phyloP scores from a whole-genome alignment of 2,888 invertebrate genomes.

The Euclidia mi region DNA sequence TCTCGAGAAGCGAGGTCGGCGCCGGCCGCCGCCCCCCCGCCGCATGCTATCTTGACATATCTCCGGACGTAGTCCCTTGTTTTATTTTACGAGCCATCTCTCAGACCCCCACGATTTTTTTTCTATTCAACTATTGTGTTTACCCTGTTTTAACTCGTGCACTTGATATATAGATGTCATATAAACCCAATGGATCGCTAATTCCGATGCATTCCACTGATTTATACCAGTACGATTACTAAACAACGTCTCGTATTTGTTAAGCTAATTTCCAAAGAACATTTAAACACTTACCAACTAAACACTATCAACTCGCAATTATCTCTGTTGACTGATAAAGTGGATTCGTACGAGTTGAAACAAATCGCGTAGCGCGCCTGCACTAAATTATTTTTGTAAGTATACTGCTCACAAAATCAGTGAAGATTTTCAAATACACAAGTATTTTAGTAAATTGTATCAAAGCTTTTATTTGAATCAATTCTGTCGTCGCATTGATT shows the following conservation, averaged over 20 bases:
- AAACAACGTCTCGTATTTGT: constrained; percentile 42
- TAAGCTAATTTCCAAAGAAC: constrained; percentile 24
- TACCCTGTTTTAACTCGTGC: constrained; percentile 75
- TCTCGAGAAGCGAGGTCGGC: constrained; percentile 78
- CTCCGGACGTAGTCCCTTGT: constrained; percentile 88
- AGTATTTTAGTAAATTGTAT: constrained; percentile 30
- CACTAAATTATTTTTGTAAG: constrained; percentile 18
- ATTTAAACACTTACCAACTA: constrained; percentile 22
- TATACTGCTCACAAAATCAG: not conserved
- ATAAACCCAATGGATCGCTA: constrained; percentile 73
- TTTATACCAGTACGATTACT: constrained; percentile 57
- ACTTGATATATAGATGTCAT: constrained; percentile 82
- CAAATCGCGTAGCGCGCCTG: constrained; percentile 17
- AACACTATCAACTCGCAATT: constrained; percentile 23
- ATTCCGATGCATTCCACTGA: constrained; percentile 64
- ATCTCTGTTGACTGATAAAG: constrained; percentile 22
- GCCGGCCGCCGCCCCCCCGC: constrained; percentile 80
- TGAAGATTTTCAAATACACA: constrained; percentile 21
- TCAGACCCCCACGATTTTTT: constrained; percentile 75
- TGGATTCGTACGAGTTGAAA: constrained; percentile 10
- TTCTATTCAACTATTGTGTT: constrained; percentile 81
- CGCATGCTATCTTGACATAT: constrained; percentile 89
- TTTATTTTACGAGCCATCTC: constrained; percentile 89
- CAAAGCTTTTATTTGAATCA: constrained; percentile 56
- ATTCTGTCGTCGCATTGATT: constrained; percentile 70